These are phyloP conservation scores for Phocoena sinus DNA, from an alignment of 2,113 vertebrate species.

Conservation along the genomic window DNA sequence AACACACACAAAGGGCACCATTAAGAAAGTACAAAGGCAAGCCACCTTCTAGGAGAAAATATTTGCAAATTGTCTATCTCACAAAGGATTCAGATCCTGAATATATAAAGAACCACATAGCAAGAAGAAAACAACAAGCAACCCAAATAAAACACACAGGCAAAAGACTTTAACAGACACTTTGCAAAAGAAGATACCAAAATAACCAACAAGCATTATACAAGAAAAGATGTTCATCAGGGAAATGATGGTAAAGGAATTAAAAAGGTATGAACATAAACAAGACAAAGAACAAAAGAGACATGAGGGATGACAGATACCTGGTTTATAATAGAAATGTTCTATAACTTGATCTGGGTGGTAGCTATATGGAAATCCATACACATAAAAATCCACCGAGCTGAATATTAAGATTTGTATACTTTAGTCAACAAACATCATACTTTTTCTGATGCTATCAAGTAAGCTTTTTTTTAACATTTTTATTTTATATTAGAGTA, in stretches of 20 bases:
- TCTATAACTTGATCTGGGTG: background rate
- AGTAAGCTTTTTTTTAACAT: background rate
- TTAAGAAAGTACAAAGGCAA: slow-evolving; percentile 2
- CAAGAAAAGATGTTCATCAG: background rate
- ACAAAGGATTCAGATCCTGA: background rate
- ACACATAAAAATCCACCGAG: background rate
- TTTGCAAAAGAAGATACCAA: background rate
- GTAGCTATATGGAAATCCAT: background rate
- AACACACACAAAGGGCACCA: background rate
- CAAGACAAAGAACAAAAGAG: background rate
- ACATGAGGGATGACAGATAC: background rate
- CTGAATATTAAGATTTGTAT: background rate
- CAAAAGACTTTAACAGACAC: background rate
- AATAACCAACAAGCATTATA: background rate
- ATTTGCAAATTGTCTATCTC: background rate
- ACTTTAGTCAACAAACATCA: background rate
- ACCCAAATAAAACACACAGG: background rate
- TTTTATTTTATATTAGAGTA: background rate
- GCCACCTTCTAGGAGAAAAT: background rate
- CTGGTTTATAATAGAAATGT: background rate
- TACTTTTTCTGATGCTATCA: background rate
- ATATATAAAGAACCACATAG: background rate
- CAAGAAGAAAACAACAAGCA: background rate
- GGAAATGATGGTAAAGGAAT: background rate
- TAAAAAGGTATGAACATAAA: background rate